These are phyloP conservation scores for Cotesia typhae DNA, from an alignment of 1,140 invertebrate genomes.

Conservation along the genomic window DNA sequence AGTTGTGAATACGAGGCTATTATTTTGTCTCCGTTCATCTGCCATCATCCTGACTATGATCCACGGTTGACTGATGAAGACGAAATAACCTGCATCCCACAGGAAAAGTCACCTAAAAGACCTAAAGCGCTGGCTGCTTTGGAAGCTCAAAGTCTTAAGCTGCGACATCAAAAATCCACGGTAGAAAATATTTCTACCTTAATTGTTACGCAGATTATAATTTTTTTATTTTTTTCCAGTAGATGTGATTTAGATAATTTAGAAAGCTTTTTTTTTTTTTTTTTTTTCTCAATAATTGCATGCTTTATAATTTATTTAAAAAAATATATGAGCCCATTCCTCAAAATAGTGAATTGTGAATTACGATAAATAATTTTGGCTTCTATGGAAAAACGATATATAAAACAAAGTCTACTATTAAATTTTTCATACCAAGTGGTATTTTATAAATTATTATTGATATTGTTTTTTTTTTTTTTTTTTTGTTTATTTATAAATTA, in stretches of 20 bases:
- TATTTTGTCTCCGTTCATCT: conserved; percentile 85
- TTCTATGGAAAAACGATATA: too few relatives aligned
- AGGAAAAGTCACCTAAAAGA: conserved; percentile 75
- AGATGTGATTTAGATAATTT: conserved; percentile 2
- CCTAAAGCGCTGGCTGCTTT: conserved; percentile 78
- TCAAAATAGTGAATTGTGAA: neutral
- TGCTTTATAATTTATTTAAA: neutral
- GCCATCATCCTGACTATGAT: conserved; percentile 88
- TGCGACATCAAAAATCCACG: conserved; percentile 70
- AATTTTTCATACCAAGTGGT: too few relatives aligned
- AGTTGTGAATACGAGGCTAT: conserved; percentile 95
- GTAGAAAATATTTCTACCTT: conserved; percentile 49
- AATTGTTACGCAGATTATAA: conserved; percentile 3
- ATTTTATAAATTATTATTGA: conserved; percentile 18
- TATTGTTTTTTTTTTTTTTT: conserved; percentile 13
- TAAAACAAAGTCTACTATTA: too few relatives aligned
- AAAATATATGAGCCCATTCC: neutral
- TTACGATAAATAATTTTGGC: too few relatives aligned
- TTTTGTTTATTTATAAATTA: conserved; percentile 49
- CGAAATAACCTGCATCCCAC: conserved; percentile 81
- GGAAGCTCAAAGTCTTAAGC: conserved; percentile 77
- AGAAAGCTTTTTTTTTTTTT: conserved; percentile 12
- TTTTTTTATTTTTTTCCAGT: conserved; percentile 33
- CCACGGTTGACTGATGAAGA: conserved; percentile 83
- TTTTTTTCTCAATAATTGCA: neutral